These are phyloP conservation scores for Polyploca ridens DNA, from an alignment of 2,888 invertebrate species.

Conservation along the genomic window DNA sequence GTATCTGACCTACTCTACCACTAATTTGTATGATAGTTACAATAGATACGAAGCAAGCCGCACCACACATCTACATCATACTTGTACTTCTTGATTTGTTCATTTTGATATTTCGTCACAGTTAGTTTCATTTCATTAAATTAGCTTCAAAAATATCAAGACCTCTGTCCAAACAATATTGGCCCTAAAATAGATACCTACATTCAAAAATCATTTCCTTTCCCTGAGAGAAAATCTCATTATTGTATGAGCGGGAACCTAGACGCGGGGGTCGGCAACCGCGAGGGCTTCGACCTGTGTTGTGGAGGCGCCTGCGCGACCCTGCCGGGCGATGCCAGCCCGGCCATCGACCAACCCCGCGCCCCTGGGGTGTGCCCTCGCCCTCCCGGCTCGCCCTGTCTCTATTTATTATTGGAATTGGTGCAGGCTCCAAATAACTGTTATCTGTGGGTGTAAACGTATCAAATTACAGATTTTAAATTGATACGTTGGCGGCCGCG, in stretches of 20 bases:
- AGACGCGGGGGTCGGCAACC: slow-evolving; percentile 77
- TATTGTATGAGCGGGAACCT: slow-evolving; percentile 57
- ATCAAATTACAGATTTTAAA: no score
- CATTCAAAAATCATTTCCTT: slow-evolving; percentile 23
- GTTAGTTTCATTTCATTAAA: no score
- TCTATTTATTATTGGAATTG: neutral
- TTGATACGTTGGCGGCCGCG: no score
- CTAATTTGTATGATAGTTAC: no score
- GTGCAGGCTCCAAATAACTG: neutral
- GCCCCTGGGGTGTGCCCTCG: slow-evolving; percentile 32
- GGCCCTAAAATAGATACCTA: neutral
- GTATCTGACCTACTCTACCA: no score
- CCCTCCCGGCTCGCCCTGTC: neutral
- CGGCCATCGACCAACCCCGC: slow-evolving; percentile 67
- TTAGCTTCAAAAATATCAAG: no score
- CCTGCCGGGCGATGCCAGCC: slow-evolving; percentile 46
- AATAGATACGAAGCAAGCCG: no score
- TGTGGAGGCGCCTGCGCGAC: slow-evolving; percentile 72
- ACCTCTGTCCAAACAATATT: no score
- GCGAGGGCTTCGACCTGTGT: slow-evolving; percentile 76
- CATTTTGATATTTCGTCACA: no score
- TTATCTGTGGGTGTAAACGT: neutral
- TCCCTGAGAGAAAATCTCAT: slow-evolving; percentile 47
- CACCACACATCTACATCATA: no score
- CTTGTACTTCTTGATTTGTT: no score